A percentile compares a stretch with the other conserved stretches of the same genome.
These are phyloP conservation scores for Chloropsis hardwickii DNA, from an alignment of 2,113 vertebrate species.

Conservation along the genomic window DNA sequence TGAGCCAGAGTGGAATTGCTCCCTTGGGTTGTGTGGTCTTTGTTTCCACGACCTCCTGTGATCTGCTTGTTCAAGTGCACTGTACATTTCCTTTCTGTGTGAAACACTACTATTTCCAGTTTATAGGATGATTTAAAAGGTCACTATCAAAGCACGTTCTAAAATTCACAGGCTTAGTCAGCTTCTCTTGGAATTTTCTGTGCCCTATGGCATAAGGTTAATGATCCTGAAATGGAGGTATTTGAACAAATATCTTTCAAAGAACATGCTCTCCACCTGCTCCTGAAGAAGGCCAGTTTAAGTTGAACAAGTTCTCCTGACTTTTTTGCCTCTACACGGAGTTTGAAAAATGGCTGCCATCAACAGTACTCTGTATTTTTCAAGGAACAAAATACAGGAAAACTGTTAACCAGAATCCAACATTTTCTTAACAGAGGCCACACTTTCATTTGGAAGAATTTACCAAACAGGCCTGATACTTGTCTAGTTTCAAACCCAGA, in stretches of 20 bases:
- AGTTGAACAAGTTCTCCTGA: background rate
- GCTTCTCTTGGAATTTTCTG: background rate
- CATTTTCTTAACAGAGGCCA: background rate
- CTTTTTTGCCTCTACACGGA: background rate
- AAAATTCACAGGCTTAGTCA: background rate
- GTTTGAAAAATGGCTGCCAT: background rate
- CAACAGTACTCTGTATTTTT: background rate
- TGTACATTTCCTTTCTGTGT: background rate
- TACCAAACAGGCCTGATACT: background rate
- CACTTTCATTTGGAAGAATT: background rate
- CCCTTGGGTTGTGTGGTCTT: conserved; percentile 31
- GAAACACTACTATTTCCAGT: conserved; percentile 23
- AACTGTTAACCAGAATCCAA: background rate
- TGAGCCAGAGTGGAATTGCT: background rate
- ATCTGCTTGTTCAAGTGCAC: background rate
- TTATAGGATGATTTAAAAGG: background rate
- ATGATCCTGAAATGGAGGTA: background rate
- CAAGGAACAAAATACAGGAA: background rate
- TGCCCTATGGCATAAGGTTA: background rate
- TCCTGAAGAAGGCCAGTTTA: background rate
- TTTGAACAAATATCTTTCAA: background rate
- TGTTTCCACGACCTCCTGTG: conserved; percentile 41
- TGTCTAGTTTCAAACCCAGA: background rate
- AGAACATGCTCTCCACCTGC: background rate
- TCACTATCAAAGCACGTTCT: background rate